Conservation (phyloP, 2,888 invertebrate genomes). For the Coelopa pilipes region DNA sequence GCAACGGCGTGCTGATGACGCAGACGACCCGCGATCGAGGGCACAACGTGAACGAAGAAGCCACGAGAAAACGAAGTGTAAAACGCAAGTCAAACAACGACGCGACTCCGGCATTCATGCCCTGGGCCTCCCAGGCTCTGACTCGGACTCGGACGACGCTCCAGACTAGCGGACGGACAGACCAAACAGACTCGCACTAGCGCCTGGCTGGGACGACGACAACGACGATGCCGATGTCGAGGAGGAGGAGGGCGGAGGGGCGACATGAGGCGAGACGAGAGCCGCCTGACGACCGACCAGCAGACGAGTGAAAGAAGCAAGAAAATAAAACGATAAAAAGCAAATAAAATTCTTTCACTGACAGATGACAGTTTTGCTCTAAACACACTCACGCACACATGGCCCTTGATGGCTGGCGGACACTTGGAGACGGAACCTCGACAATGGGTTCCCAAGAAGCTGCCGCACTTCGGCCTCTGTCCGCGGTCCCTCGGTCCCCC, state of each 20-base stretch:
- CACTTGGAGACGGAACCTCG: neutral
- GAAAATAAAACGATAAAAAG: conserved; percentile 35
- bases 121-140: neutral
- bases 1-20: conserved; percentile 14
- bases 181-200: too few relatives aligned
- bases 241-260: too few relatives aligned
- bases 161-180: conserved; percentile 6
- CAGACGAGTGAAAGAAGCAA: conserved; percentile 27
- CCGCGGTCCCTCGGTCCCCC: neutral
- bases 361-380: conserved; percentile 43
- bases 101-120: neutral
- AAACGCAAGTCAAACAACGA: conserved; percentile 39
- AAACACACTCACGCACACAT: neutral
- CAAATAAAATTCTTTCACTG: conserved; percentile 38
- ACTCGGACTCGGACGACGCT: conserved; percentile 7
- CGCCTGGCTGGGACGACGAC: too few relatives aligned
- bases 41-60: conserved; percentile 13
- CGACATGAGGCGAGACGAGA: too few relatives aligned
- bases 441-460: neutral
- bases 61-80: conserved; percentile 33
- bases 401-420: neutral
- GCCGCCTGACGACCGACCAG: too few relatives aligned
- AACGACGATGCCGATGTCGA: too few relatives aligned
- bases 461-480: neutral
- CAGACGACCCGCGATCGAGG: too few relatives aligned